Evolutionary conservation across 64 coral and sea anemone genomes (phyloP).

Genomic region (Dendronephthya gigantea): DNA sequence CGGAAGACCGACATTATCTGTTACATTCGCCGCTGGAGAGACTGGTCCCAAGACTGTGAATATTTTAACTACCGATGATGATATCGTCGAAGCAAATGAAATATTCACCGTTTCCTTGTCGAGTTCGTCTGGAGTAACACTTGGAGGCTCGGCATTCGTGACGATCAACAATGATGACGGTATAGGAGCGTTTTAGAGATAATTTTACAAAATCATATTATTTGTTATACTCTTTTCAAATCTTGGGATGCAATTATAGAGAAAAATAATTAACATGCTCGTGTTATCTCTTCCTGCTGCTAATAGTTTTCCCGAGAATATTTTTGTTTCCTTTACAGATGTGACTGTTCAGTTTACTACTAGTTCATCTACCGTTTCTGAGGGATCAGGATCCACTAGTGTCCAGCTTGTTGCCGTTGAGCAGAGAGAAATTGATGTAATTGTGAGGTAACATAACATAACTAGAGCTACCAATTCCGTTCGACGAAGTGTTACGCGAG

Average conservation of each 20-base stretch:
- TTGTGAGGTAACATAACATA: not conserved
- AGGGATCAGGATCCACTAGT: no score
- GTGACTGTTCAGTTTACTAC: no score
- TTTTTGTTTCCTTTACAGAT: no score
- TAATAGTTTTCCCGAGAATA: not conserved
- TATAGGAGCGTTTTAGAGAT: not conserved
- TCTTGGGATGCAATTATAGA: not conserved
- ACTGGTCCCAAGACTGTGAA: constrained; percentile 2
- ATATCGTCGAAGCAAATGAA: not conserved
- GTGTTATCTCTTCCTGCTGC: not conserved
- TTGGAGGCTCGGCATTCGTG: not conserved
- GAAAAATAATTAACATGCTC: not conserved
- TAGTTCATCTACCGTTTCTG: no score
- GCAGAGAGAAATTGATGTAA: not conserved
- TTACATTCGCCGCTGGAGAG: not conserved
- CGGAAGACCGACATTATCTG: not conserved
- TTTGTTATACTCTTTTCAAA: no score
- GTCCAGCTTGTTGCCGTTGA: no score
- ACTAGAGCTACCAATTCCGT: no score
- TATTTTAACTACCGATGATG: not conserved
- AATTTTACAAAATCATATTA: not conserved
- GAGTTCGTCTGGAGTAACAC: not conserved
- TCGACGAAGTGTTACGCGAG: not conserved
- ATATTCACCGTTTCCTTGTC: not conserved
- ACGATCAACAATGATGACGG: not conserved